These are phyloP conservation scores for Kryptolebias ocellatus DNA, from an alignment of 2,797 vertebrate genomes.

Conservation along the genomic window DNA sequence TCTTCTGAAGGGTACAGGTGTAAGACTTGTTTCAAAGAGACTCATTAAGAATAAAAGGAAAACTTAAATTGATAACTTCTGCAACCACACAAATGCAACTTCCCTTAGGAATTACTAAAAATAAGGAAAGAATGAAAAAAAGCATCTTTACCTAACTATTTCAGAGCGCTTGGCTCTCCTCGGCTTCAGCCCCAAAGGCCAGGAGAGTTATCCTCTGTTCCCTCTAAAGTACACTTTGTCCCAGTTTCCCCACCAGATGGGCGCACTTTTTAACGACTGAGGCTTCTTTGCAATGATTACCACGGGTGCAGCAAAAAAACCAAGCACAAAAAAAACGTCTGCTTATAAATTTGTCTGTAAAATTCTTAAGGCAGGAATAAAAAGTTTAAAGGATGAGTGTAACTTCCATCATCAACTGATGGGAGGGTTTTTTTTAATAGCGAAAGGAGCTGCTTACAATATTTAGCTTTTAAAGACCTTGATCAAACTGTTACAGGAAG, in stretches of 20 bases:
- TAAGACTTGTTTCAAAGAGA: slow-evolving; percentile 18
- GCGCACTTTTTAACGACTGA: slow-evolving; percentile 76
- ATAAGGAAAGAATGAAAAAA: slow-evolving; percentile 59
- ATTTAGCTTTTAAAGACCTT: slow-evolving; percentile 25
- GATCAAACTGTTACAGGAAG: too few species aligned
- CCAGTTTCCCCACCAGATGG: slow-evolving; percentile 83
- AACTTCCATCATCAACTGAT: slow-evolving; percentile 18
- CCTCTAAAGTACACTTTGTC: slow-evolving; percentile 83
- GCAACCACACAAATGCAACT: slow-evolving; percentile 57
- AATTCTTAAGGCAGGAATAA: slow-evolving; percentile 28
- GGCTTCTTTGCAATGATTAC: slow-evolving; percentile 75
- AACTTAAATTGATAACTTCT: slow-evolving; percentile 66
- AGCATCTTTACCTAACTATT: slow-evolving; percentile 74
- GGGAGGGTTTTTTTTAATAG: slow-evolving; percentile 11
- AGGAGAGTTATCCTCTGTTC: slow-evolving; percentile 77
- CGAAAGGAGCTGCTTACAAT: slow-evolving; percentile 4
- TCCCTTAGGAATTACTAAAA: slow-evolving; percentile 59
- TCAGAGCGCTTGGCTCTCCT: slow-evolving; percentile 68
- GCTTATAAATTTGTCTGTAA: slow-evolving; percentile 34
- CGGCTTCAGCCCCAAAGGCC: slow-evolving; percentile 74
- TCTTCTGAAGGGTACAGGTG: slow-evolving; percentile 19
- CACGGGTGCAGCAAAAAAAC: slow-evolving; percentile 69
- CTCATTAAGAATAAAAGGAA: slow-evolving; percentile 55
- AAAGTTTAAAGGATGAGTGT: neutral
- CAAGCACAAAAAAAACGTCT: slow-evolving; percentile 51